Conservation (phyloP, 1,140 invertebrate species). For the Zaprionus africanus region DNA sequence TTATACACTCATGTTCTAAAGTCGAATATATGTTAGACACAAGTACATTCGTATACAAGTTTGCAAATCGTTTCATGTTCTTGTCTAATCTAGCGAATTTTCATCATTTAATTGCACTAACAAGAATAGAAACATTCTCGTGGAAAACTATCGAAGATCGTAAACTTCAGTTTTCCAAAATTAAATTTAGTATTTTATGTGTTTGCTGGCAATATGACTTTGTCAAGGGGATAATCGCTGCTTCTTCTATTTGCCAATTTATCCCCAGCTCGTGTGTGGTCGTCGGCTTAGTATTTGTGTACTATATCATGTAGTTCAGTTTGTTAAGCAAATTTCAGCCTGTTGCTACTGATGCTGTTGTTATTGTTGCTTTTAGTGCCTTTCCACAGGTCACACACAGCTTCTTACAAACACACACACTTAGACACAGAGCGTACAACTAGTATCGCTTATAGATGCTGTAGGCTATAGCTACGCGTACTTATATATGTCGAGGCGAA, state of each 20-base stretch:
- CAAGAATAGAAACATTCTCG: slow-evolving; percentile 5
- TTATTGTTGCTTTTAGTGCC: slow-evolving; percentile 12
- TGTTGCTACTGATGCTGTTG: slow-evolving; percentile 5
- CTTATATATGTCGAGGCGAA: slow-evolving; percentile 55
- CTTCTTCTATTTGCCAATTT: slow-evolving; percentile 31
- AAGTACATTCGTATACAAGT: slow-evolving; percentile 12
- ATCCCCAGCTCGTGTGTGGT: slow-evolving; percentile 16
- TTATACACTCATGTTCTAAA: slow-evolving; percentile 6
- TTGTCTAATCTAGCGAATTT: slow-evolving; percentile 41
- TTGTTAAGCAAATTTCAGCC: slow-evolving; percentile 35
- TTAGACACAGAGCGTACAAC: background rate
- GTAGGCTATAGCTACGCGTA: slow-evolving; percentile 20
- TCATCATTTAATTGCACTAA: slow-evolving; percentile 28
- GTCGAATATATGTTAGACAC: background rate
- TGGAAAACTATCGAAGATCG: background rate
- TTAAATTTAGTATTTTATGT: slow-evolving; percentile 4
- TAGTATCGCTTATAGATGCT: slow-evolving; percentile 24
- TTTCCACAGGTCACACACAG: slow-evolving; percentile 46
- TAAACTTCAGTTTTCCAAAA: slow-evolving; percentile 5
- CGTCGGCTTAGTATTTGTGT: slow-evolving; percentile 6
- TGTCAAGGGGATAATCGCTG: slow-evolving; percentile 51
- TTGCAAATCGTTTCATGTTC: slow-evolving; percentile 6
- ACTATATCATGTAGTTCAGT: slow-evolving; percentile 2
- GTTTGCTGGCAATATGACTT: slow-evolving; percentile 23
- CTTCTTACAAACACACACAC: slow-evolving; percentile 14